Percentiles rank a stretch among this genome's conserved stretches.
Conservation (phyloP, 2,888 invertebrate species). For the Argyresthia albistria region DNA sequence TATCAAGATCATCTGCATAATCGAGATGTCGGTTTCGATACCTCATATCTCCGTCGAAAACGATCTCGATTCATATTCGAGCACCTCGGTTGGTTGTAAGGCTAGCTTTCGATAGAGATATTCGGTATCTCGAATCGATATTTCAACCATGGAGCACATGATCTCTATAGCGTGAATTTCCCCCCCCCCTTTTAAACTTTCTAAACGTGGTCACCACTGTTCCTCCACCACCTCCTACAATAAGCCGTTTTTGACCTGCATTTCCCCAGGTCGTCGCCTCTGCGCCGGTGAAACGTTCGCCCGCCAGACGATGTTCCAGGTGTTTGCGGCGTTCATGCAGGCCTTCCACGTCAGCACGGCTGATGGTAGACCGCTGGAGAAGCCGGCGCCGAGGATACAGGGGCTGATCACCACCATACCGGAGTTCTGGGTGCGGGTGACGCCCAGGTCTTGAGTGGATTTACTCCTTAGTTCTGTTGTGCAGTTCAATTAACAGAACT, state of each 20-base stretch:
- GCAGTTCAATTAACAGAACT: too few relatives aligned
- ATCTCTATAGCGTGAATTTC: background rate
- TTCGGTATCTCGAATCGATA: too few relatives aligned
- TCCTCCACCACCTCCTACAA: too few relatives aligned
- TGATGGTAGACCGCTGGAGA: conserved; percentile 45
- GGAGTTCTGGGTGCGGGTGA: conserved; percentile 72
- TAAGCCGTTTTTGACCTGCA: too few relatives aligned
- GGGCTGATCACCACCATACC: conserved; percentile 72
- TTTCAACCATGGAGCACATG: too few relatives aligned
- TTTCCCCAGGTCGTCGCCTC: conserved; percentile 71
- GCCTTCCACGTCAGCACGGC: conserved; percentile 72
- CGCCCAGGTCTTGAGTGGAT: conserved; percentile 38
- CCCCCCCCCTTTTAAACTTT: background rate
- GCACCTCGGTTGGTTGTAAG: too few relatives aligned
- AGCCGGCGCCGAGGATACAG: conserved; percentile 45
- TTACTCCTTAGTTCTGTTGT: background rate
- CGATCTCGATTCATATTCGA: too few relatives aligned
- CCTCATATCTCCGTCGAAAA: too few relatives aligned
- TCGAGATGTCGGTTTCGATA: too few relatives aligned
- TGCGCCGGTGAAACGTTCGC: conserved; percentile 83
- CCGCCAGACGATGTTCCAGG: conserved; percentile 75
- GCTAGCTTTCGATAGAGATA: too few relatives aligned
- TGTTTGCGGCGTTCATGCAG: conserved; percentile 74
- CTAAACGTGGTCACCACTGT: background rate
- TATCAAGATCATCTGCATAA: too few relatives aligned